Evolutionary conservation across 1,140 invertebrate genomes (phyloP).

Genomic region (Camponotus floridanus): DNA sequence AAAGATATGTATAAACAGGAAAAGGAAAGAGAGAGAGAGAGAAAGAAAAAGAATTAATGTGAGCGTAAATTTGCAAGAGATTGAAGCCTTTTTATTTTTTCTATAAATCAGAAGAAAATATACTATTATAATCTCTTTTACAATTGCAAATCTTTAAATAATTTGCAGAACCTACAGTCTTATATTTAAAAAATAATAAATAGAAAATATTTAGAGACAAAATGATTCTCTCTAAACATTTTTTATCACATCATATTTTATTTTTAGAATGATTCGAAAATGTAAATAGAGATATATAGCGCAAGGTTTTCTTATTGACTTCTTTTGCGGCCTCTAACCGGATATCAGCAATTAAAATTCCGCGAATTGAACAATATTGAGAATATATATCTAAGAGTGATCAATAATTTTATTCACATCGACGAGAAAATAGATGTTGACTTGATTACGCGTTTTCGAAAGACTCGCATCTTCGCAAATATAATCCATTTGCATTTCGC

Average conservation of each 20-base stretch:
- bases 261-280: slow-evolving; percentile 49
- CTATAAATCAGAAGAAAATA: not conserved
- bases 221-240: not conserved
- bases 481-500: not conserved
- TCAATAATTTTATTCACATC: slow-evolving; percentile 42
- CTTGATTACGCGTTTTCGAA: not conserved
- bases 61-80: not conserved
- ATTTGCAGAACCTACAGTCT: not conserved
- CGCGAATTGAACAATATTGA: slow-evolving; percentile 82
- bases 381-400: slow-evolving; percentile 78
- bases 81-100: no score
- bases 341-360: slow-evolving; percentile 84
- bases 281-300: slow-evolving; percentile 48
- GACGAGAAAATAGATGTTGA: slow-evolving; percentile 36
- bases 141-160: not conserved
- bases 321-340: slow-evolving; percentile 75
- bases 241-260: not conserved
- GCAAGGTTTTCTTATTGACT: slow-evolving; percentile 71
- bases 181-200: not conserved
- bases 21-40: not conserved
- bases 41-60: no score
- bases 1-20: not conserved
- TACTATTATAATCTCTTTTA: not conserved
- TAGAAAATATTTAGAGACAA: no score
- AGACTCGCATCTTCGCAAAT: not conserved